These are phyloP conservation scores for Bothrops jararaca DNA, from an alignment of 2,113 vertebrate species.

Conservation along the genomic window DNA sequence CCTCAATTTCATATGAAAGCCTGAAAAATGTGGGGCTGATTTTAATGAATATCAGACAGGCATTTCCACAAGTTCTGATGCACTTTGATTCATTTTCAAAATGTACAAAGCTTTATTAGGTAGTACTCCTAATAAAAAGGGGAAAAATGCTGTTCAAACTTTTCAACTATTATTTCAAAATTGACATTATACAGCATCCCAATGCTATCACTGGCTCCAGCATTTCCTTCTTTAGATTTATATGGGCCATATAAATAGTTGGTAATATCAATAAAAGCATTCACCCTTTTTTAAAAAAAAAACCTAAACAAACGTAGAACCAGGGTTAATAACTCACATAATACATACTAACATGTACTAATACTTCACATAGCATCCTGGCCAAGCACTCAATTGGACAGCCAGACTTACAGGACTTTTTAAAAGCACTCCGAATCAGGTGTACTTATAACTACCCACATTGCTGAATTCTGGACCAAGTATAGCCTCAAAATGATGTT, in stretches of 20 bases:
- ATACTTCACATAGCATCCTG: not conserved
- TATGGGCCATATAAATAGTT: not conserved
- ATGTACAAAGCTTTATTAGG: not conserved
- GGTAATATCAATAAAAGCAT: not conserved
- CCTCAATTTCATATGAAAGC: not conserved
- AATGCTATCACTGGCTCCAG: not conserved
- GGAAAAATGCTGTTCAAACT: not conserved
- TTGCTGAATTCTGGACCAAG: not conserved
- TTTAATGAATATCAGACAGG: not conserved
- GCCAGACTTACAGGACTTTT: not conserved
- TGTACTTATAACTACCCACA: not conserved
- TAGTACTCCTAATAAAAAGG: not conserved
- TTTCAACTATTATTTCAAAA: not conserved
- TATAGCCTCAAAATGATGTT: not conserved
- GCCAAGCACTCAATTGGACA: not conserved
- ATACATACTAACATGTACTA: not conserved
- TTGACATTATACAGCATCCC: not conserved
- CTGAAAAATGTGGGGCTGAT: not conserved
- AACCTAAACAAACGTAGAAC: not conserved
- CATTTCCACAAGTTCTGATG: not conserved
- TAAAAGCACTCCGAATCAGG: not conserved
- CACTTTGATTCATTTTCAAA: not conserved
- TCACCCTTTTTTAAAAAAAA: not conserved
- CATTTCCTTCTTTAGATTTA: not conserved
- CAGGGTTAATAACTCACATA: not conserved